Conservation (phyloP, 2,113 vertebrate genomes). For the Podiceps cristatus region DNA sequence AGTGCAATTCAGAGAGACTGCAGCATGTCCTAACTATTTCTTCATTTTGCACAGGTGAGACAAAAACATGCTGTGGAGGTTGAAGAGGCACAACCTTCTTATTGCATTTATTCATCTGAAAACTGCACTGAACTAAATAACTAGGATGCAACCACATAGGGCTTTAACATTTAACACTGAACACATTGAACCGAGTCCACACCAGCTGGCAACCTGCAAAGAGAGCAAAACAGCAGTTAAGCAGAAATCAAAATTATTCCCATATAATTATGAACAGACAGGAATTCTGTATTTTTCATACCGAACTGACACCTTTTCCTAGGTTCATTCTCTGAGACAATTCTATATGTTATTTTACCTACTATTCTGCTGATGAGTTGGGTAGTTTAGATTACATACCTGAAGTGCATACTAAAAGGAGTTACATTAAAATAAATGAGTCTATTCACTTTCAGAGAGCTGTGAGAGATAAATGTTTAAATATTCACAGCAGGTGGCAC, state of each 20-base stretch:
- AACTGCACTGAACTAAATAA: constrained; percentile 40
- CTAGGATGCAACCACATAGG: constrained; percentile 24
- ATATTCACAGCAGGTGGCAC: constrained; percentile 29
- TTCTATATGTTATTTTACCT: not conserved
- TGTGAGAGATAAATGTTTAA: constrained; percentile 25
- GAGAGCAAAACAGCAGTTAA: constrained; percentile 1
- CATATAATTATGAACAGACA: not conserved
- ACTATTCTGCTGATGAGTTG: not conserved
- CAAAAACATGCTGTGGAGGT: constrained; percentile 21
- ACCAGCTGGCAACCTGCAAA: constrained; percentile 42
- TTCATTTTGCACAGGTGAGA: constrained; percentile 22
- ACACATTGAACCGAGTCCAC: constrained; percentile 52
- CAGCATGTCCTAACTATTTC: not conserved
- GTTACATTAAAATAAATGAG: constrained; percentile 40
- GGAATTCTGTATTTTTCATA: not conserved
- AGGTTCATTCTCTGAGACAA: not conserved
- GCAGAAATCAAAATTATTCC: constrained; percentile 23
- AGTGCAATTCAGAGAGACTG: not conserved
- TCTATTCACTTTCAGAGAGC: not conserved
- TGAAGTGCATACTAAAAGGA: not conserved
- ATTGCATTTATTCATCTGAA: constrained; percentile 52
- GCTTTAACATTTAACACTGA: constrained; percentile 52
- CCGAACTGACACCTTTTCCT: not conserved
- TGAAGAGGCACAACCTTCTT: constrained; percentile 34
- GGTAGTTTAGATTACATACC: not conserved